Percentiles rank a stretch among this genome's conserved stretches.
phyloP scores from a whole-genome alignment of 2,888 invertebrate species.

The Pseudoips prasinana region DNA sequence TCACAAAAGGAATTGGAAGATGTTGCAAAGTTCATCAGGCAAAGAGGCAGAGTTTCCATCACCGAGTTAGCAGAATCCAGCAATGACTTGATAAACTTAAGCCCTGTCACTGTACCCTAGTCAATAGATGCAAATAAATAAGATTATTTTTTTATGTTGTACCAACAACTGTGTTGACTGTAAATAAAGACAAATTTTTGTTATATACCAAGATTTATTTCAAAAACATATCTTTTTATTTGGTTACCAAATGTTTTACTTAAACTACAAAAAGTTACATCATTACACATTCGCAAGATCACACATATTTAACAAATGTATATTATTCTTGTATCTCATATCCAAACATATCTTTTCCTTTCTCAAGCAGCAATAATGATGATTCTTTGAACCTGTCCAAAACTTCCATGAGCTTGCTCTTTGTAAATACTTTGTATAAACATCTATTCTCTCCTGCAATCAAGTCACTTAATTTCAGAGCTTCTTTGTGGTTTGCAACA shows the following conservation, averaged over 20 bases:
- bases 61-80: conserved; percentile 96
- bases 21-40: conserved; percentile 97
- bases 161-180: conserved; percentile 14
- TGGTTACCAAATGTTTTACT: conserved; percentile 27
- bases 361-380: conserved; percentile 87
- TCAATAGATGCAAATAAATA: conserved; percentile 7
- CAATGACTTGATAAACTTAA: conserved; percentile 94
- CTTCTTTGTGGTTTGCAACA: conserved; percentile 87
- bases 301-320: too few species aligned
- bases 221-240: conserved; percentile 19
- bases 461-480: conserved; percentile 87
- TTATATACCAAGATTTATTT: conserved; percentile 55
- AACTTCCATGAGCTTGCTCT: conserved; percentile 88
- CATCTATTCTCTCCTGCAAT: conserved; percentile 90
- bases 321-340: conserved; percentile 67
- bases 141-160: conserved; percentile 7
- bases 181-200: conserved; percentile 36
- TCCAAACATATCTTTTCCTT: conserved; percentile 92
- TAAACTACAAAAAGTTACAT: not conserved
- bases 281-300: too few species aligned
- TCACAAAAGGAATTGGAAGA: conserved; percentile 94
- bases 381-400: conserved; percentile 90
- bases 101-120: conserved; percentile 71
- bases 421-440: conserved; percentile 91
- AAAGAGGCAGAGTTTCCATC: conserved; percentile 96